These are phyloP conservation scores for Centruroides sculpturatus DNA, from an alignment of 1,140 invertebrate species.

Conservation along the genomic window DNA sequence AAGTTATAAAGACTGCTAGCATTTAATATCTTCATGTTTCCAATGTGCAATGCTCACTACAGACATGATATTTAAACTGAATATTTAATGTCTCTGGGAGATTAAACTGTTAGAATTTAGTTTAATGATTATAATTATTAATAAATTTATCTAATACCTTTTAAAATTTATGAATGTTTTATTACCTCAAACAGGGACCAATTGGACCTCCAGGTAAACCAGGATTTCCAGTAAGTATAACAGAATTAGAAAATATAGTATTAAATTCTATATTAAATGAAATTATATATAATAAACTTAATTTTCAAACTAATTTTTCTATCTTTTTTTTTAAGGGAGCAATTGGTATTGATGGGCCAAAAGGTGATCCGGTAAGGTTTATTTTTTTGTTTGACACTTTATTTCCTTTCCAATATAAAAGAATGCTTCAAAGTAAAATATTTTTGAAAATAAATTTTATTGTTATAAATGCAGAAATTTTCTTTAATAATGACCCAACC, in stretches of 20 bases:
- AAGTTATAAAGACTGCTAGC: too few relatives aligned
- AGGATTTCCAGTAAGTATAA: constrained; percentile 63
- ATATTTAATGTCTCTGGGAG: too few relatives aligned
- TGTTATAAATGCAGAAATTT: not conserved
- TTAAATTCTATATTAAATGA: not conserved
- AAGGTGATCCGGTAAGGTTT: constrained; percentile 72
- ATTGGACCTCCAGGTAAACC: constrained; percentile 64
- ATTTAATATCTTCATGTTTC: too few relatives aligned
- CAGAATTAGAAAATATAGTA: not conserved
- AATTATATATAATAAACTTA: not conserved
- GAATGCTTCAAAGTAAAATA: too few relatives aligned
- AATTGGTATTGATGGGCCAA: constrained; percentile 82
- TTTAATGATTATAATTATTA: too few relatives aligned
- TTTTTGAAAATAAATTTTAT: too few relatives aligned
- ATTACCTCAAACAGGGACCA: constrained; percentile 46
- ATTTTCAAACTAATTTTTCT: not conserved
- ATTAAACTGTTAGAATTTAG: too few relatives aligned
- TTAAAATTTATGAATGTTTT: too few relatives aligned
- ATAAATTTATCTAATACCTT: not conserved
- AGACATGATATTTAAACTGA: too few relatives aligned
- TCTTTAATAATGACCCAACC: not conserved
- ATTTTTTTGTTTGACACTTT: not conserved
- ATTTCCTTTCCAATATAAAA: too few relatives aligned
- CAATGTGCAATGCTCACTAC: too few relatives aligned
- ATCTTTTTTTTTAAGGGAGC: constrained; percentile 56